Evolutionary conservation across 2,888 invertebrate species (phyloP).

Genomic region (Pilophorus perplexus): DNA sequence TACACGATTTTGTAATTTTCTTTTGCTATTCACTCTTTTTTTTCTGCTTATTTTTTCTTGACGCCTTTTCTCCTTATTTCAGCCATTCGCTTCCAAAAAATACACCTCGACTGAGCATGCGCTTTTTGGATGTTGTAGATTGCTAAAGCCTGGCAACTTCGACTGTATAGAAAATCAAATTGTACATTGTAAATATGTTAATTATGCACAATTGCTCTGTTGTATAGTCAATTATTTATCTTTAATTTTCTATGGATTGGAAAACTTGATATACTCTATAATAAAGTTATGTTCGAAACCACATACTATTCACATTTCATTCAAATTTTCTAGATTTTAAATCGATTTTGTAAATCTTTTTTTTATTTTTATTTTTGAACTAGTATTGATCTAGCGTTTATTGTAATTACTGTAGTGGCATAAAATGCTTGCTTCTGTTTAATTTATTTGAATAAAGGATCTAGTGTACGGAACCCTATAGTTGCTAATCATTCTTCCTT

Average conservation of each 20-base stretch:
- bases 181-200: slow-evolving; percentile 28
- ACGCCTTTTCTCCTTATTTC: slow-evolving; percentile 6
- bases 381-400: neutral
- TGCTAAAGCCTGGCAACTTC: slow-evolving; percentile 6
- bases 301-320: too few relatives aligned
- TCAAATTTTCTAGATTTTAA: too few relatives aligned
- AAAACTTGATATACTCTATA: too few relatives aligned
- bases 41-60: neutral
- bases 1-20: too few relatives aligned
- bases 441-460: slow-evolving; percentile 15
- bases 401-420: slow-evolving; percentile 12
- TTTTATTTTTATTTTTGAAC: slow-evolving; percentile 15
- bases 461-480: too few relatives aligned
- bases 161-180: slow-evolving; percentile 4
- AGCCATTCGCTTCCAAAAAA: neutral
- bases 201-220: neutral
- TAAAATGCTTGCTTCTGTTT: slow-evolving; percentile 26
- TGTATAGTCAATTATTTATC: too few relatives aligned
- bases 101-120: slow-evolving; percentile 2
- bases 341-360: too few relatives aligned
- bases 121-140: slow-evolving; percentile 10
- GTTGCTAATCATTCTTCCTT: too few relatives aligned
- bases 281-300: too few relatives aligned
- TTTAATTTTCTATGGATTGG: too few relatives aligned
- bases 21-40: neutral